Evolutionary conservation across 2,888 invertebrate species (phyloP), one percentile per base, ranked within the genome.

Genomic region (Tenthredo notha): DNA sequence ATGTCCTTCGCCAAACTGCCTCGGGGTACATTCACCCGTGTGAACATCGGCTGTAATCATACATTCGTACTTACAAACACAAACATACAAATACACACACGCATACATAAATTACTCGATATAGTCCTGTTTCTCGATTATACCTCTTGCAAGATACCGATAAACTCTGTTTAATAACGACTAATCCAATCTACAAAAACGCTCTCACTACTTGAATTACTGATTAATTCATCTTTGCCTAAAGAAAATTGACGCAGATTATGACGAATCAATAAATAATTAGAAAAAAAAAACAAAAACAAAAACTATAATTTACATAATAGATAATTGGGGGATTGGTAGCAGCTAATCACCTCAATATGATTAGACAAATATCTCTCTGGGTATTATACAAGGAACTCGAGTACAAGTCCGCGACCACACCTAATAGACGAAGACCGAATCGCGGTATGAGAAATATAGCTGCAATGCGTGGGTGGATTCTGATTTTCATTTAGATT

Each of bases 391-490:
- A 70, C 40, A 50, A 47, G 21, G 25, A 75, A 75, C 43, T 40
- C 3, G 47, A 75, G 43, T 54, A n/a, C 54, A 67, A n/a, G 65
- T 80, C 80, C 80, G 50, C 80, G 85, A 85, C 85, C 85, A 85
- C 85, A 82, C 85, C 80, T 85, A 85, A 85, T 67, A 80, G 33
- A 83, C 67, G 67, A 54, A 67, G 33, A 67, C 18, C 40, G 54
- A 29, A 72, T 21, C 29, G 43, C 3, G 21, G 18, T 21, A 70
- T 70, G 12, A 70, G 7, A n/a, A n/a, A 33, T 70, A 18, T 50
- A 50, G 18, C 2, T 6, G 29, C 25, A n/a, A 74, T 5, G 25
- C 75, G 75, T 75, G 75, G 75, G 75, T 75, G 75, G 47, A 74
- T 40, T 74, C 5, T 43, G 25, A 75, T 75, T 25, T 75, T 75